phyloP scores from a whole-genome alignment of 2,113 vertebrate species.

The Lates calcarifer region DNA sequence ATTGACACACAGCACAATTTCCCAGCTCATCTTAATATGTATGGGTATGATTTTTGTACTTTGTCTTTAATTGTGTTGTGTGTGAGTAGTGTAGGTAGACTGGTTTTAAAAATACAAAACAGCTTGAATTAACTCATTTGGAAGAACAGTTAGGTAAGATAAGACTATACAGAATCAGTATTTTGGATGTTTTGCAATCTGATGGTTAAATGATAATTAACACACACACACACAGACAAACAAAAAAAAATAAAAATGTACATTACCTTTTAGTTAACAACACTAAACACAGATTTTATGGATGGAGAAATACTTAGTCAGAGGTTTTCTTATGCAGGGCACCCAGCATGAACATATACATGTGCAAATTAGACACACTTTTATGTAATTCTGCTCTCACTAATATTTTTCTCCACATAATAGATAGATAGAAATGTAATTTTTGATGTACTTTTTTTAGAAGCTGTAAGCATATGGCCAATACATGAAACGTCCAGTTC shows the following conservation, averaged over 20 bases:
- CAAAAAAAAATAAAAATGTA: neutral
- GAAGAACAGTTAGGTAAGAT: neutral
- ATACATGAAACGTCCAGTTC: slow-evolving; percentile 16
- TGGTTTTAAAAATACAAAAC: neutral
- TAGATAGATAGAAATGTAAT: neutral
- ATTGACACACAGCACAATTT: slow-evolving; percentile 22
- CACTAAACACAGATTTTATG: neutral
- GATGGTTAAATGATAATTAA: slow-evolving; percentile 6
- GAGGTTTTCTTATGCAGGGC: neutral
- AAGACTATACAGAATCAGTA: neutral
- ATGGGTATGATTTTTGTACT: neutral
- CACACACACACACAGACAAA: neutral
- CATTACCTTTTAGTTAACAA: neutral
- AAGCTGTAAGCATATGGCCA: neutral
- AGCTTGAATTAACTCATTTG: neutral
- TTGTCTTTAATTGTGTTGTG: neutral
- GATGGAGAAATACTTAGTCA: neutral
- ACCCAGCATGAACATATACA: slow-evolving; percentile 22
- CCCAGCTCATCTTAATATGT: neutral
- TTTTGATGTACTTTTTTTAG: neutral
- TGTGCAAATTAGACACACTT: slow-evolving; percentile 34
- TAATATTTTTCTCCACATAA: slow-evolving; percentile 23
- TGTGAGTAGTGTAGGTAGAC: neutral
- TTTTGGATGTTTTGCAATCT: neutral
- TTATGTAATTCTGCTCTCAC: slow-evolving; percentile 2